These are phyloP conservation scores for Trachemys scripta DNA, from an alignment of 2,113 vertebrate genomes.

Conservation along the genomic window DNA sequence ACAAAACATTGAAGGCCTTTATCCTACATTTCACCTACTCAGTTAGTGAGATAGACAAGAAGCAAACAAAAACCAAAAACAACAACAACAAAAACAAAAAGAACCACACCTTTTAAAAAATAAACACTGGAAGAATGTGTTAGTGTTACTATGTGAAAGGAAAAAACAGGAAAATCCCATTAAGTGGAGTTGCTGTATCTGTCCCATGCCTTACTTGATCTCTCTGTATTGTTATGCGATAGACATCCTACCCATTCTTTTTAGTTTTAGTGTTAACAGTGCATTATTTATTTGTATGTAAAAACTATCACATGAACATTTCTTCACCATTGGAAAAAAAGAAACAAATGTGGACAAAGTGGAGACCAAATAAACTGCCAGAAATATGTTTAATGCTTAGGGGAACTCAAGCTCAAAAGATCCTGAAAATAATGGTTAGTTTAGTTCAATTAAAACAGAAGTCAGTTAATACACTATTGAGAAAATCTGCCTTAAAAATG, in stretches of 20 bases:
- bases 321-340: slow-evolving; percentile 76
- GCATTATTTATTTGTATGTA: slow-evolving; percentile 88
- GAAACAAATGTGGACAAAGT: slow-evolving; percentile 76
- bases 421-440: slow-evolving; percentile 70
- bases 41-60: slow-evolving; percentile 84
- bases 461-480: slow-evolving; percentile 61
- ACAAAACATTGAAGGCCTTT: slow-evolving; percentile 80
- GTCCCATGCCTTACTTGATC: slow-evolving; percentile 81
- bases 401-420: slow-evolving; percentile 76
- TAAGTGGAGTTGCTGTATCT: slow-evolving; percentile 84
- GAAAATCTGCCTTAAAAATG: slow-evolving; percentile 68
- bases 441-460: slow-evolving; percentile 63
- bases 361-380: slow-evolving; percentile 83
- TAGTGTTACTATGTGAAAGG: slow-evolving; percentile 95
- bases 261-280: slow-evolving; percentile 79
- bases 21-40: slow-evolving; percentile 79
- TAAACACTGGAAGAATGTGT: slow-evolving; percentile 98
- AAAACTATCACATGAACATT: slow-evolving; percentile 79
- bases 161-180: slow-evolving; percentile 87
- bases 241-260: slow-evolving; percentile 78
- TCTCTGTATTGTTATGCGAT: slow-evolving; percentile 78
- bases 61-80: slow-evolving; percentile 72
- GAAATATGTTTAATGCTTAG: slow-evolving; percentile 75
- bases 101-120: slow-evolving; percentile 78
- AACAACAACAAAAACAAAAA: slow-evolving; percentile 51